phyloP scores from a whole-genome alignment of 2,113 vertebrate genomes.

The Genyomyrus donnyi region DNA sequence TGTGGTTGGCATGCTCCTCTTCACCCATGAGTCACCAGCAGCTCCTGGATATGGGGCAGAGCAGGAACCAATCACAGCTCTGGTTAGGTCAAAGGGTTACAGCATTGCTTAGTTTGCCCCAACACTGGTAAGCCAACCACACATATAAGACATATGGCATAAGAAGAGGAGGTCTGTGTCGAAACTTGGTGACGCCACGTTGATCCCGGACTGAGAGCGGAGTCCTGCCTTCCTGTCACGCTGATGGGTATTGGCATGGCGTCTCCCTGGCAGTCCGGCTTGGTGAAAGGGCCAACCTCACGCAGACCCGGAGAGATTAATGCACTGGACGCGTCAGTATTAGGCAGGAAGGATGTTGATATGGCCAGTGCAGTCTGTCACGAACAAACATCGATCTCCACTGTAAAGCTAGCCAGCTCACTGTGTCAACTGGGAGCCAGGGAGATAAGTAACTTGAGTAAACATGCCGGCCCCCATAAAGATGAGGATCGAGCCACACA shows the following conservation, averaged over 20 bases:
- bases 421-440: conserved; percentile 4
- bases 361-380: background rate
- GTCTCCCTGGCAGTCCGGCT: background rate
- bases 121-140: background rate
- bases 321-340: background rate
- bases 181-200: background rate
- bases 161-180: background rate
- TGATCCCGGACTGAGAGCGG: background rate
- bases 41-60: conserved; percentile 40
- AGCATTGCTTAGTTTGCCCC: background rate
- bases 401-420: background rate
- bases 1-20: conserved; percentile 20
- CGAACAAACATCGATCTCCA: background rate
- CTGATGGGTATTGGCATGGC: background rate
- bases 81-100: background rate
- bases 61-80: background rate
- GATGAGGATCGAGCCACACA: background rate
- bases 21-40: conserved; percentile 60
- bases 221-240: background rate
- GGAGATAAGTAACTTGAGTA: conserved; percentile 4
- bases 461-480: background rate
- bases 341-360: conserved; percentile 5
- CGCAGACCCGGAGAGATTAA: background rate
- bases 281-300: background rate
- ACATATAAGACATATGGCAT: background rate